A percentile compares a stretch with the other conserved stretches of the same genome.
Conservation (phyloP, 2,797 vertebrate genomes). For the Poeciliopsis presidionis region DNA sequence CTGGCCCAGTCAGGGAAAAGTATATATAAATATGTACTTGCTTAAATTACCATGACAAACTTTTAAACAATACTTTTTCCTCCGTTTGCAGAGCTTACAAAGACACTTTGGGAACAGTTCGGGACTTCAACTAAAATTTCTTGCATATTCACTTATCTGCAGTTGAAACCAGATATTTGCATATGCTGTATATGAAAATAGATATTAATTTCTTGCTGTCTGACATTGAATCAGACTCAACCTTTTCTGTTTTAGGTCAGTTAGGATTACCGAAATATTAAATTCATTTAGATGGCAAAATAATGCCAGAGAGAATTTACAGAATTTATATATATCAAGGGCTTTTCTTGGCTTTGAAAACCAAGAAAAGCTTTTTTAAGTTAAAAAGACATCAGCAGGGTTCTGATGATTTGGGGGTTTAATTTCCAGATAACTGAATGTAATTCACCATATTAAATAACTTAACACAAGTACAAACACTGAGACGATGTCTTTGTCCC, state of each 20-base stretch:
- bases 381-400: background rate
- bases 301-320: background rate
- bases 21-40: conserved; percentile 31
- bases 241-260: background rate
- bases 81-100: background rate
- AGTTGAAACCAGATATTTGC: background rate
- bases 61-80: conserved; percentile 10
- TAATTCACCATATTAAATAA: background rate
- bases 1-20: conserved; percentile 33
- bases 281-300: background rate
- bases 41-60: background rate
- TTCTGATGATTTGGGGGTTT: background rate
- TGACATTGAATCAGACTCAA: background rate
- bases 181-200: background rate
- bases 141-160: background rate
- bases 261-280: background rate
- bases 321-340: background rate
- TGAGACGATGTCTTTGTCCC: background rate
- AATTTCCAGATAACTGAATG: background rate
- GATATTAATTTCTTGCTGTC: background rate
- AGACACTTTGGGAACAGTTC: background rate
- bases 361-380: background rate
- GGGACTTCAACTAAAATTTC: background rate
- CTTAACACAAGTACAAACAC: background rate
- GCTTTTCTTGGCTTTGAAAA: background rate